Base-by-base conservation (phyloP, 35 echinoderm and acorn worm species). In the Anneissia japonica region DNA sequence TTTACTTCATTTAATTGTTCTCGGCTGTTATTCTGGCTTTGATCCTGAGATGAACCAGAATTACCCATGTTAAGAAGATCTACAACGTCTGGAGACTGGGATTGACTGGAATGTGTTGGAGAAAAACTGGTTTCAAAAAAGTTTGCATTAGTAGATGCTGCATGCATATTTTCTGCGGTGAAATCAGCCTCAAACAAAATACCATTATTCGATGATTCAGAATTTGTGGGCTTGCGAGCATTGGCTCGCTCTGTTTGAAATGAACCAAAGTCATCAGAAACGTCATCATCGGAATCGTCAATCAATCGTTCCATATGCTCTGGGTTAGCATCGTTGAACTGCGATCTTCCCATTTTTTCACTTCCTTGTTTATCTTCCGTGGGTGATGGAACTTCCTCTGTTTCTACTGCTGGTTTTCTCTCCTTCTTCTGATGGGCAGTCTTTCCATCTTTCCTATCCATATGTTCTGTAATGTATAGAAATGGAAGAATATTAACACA, bases 61-160 rank as follows among this genome's bases (percentile, higher is more conserved):
- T 64, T 75, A 87, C 85, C 79, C 14, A 85, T 90, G 46, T 93
- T 93, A 36, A 93, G 82, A 6, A 93, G 80, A 76, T 93, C 92
- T 16, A 88, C 87, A 37, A 37, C 82, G 35, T 81, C 64, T 16
- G 37, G 31, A 36, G 79, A 77, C 72, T 81, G 30, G 43, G 38
- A 37, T 43, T 38, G 35, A 81, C 79, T 81, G 36, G 93, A 82
- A 81, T 84, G 39, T 81, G 77, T 73, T 9, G 87, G 79, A 32
- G 74, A 35, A 11, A 84, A 92, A 34, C 87, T 86, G 0, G 90
- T 85, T 38, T 92, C 90, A 79, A 92, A 92, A 29, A 92, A 39
- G 3, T 81, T 81, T 4, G 32, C n/a, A 81, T 39, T 23, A 64
- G 11, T 64, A 6, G 51, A 16, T 64, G 7, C 2, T 64, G 51